phyloP scores from a whole-genome alignment of 2,113 vertebrate species.

The Sturnira hondurensis region DNA sequence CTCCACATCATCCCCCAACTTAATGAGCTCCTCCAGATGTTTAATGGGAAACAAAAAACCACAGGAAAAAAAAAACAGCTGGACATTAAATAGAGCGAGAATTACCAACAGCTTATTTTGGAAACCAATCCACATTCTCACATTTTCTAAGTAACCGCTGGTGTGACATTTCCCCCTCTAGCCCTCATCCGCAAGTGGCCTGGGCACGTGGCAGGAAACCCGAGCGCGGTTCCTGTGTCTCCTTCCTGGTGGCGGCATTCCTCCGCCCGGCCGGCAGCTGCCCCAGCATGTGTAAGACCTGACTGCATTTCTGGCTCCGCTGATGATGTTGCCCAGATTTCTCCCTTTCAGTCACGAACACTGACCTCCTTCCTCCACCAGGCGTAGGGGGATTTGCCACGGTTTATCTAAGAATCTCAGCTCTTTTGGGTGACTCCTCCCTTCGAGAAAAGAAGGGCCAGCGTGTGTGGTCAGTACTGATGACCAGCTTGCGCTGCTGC shows the following conservation, averaged over 20 bases:
- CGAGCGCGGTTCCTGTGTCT: neutral
- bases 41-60: conserved; percentile 50
- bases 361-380: neutral
- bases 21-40: conserved; percentile 68
- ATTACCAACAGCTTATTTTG: conserved; percentile 51
- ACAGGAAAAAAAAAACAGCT: conserved; percentile 62
- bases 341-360: neutral
- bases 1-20: neutral
- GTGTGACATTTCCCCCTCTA: conserved; percentile 15
- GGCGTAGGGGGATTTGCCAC: rapidly evolving
- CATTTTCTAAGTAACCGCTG: neutral
- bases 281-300: neutral
- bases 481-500: rapidly evolving
- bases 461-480: rapidly evolving
- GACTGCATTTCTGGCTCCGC: neutral
- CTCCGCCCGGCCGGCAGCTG: conserved; percentile 47
- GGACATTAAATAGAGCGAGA: conserved; percentile 49
- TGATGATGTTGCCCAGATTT: neutral
- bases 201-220: conserved; percentile 30
- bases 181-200: conserved; percentile 37
- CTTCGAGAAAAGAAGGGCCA: neutral
- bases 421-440: neutral
- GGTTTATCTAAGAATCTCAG: neutral
- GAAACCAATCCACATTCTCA: conserved; percentile 35
- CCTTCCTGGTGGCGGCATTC: neutral